A percentile compares a stretch with the other conserved stretches of the same genome.
Evolutionary conservation across 2,888 invertebrate genomes (phyloP).

Genomic region (Mythimna loreyi): DNA sequence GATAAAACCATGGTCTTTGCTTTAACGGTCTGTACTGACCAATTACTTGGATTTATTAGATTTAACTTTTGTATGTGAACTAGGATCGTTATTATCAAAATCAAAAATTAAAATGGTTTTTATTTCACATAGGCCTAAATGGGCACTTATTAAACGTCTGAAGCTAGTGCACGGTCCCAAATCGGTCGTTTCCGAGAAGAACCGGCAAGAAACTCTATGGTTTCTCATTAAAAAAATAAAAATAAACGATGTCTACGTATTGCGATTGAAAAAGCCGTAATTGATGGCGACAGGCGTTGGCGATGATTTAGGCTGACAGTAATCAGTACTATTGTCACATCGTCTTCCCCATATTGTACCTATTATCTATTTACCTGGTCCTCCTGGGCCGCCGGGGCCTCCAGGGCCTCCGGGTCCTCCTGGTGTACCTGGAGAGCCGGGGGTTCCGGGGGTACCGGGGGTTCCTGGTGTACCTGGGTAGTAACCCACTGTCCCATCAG

Average conservation of each 20-base stretch:
- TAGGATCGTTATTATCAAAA: too few relatives aligned
- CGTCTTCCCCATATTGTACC: neutral
- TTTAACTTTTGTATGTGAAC: neutral
- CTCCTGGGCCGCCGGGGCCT: conserved; percentile 35
- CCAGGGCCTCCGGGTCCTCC: conserved; percentile 61
- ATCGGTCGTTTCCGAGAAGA: too few relatives aligned
- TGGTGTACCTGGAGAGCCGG: conserved; percentile 64
- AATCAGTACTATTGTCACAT: neutral
- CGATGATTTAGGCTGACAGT: neutral
- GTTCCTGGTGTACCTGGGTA: conserved; percentile 67
- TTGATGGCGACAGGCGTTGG: neutral
- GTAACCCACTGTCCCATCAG: conserved; percentile 65
- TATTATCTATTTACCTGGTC: conserved; percentile 38
- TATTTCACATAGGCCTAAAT: too few relatives aligned
- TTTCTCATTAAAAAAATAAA: too few relatives aligned
- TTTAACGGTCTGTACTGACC: neutral
- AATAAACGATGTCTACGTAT: too few relatives aligned
- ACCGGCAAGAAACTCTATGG: too few relatives aligned
- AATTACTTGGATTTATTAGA: neutral
- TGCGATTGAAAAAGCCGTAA: neutral
- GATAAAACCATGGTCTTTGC: neutral
- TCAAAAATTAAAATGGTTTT: too few relatives aligned
- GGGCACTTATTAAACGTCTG: too few relatives aligned
- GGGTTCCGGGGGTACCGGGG: conserved; percentile 70
- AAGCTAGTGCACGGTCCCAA: too few relatives aligned